Evolutionary conservation across 2,797 vertebrate genomes (phyloP), one percentile per base, ranked within the genome.

Genomic region (Etheostoma nigrum): DNA sequence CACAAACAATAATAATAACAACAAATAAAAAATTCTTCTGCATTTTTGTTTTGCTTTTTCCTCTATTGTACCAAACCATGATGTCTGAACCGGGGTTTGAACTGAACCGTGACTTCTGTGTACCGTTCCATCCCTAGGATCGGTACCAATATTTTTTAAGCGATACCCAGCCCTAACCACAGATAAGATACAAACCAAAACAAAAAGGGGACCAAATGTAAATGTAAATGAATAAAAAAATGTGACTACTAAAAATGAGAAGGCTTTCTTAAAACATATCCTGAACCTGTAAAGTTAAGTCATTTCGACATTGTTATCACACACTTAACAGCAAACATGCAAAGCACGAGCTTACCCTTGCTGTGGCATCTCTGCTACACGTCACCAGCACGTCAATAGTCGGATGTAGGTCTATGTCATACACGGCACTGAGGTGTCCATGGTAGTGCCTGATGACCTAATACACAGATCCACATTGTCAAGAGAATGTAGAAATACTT

Each of bases 401-500:
- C 52, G 98, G 98, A 82, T 99, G 98, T 16, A 99, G 94, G 82
- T 99, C 98, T 79, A 99, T 85, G 70, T 96, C 98, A 67, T 99
- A 99, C 49, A 99, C 98, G 16, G 98, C 98, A 67, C 98, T 99
- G 23, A 99, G 93, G 76, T 99, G 98, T 61, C 98, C 98, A 0
- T 99, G 98, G 87, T 99, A 99, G 91, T 99, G 98, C 68, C 98
- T 95, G 93, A 99, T 99, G 60, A 99, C 98, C 98, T 99, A 36
- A 18, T 0, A 72, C 61, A 86, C 45, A 84, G 12, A 78, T 13
- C 0, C 1, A 64, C 6, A 55, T 7, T 1, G 23, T 68, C 15
- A 69, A 3, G 12, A 68, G 6, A 16, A 42, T 27, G 1, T 2
- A 8, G 52, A 40, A 59, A 71, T 3, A 48, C 9, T 2, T 60